phyloP scores from a whole-genome alignment of 1,140 invertebrate genomes.

The Danaus plexippus region DNA sequence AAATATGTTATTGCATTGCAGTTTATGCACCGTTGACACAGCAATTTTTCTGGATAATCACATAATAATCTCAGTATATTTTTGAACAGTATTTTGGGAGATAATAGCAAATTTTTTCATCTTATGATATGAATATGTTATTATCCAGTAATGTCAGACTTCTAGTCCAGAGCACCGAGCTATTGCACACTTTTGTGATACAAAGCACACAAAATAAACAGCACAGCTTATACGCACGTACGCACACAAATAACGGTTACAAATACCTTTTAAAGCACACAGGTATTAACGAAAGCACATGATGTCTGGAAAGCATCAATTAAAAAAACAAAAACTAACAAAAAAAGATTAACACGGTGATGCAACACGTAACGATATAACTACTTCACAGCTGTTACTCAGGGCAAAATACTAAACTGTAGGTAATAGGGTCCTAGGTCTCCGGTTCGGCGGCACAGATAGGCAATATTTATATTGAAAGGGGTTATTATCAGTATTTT shows the following conservation, averaged over 20 bases:
- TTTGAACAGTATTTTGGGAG: conserved; percentile 7
- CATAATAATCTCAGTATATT: conserved; percentile 22
- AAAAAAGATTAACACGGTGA: conserved; percentile 38
- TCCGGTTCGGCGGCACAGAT: conserved; percentile 64
- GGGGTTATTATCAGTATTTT: conserved; percentile 64
- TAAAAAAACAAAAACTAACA: conserved; percentile 50
- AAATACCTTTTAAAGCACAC: conserved; percentile 30
- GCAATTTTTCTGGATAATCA: conserved; percentile 49
- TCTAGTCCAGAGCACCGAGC: conserved; percentile 57
- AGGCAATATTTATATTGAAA: conserved; percentile 31
- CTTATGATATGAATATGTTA: conserved; percentile 29
- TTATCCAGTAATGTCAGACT: conserved; percentile 47
- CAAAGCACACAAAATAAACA: conserved; percentile 56
- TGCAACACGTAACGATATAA: conserved; percentile 58
- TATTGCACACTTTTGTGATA: conserved; percentile 61
- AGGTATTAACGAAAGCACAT: conserved; percentile 35
- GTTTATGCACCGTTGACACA: conserved; percentile 38
- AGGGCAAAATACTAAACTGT: conserved; percentile 15
- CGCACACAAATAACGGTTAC: conserved; percentile 55
- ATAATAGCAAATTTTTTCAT: background rate
- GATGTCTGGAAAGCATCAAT: conserved; percentile 33
- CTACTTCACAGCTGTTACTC: conserved; percentile 17
- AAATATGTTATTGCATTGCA: conserved; percentile 55
- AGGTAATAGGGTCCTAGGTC: conserved; percentile 24
- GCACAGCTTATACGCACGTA: conserved; percentile 68